phyloP scores from a whole-genome alignment of 2,888 invertebrate species.

The Andrena bicolor region DNA sequence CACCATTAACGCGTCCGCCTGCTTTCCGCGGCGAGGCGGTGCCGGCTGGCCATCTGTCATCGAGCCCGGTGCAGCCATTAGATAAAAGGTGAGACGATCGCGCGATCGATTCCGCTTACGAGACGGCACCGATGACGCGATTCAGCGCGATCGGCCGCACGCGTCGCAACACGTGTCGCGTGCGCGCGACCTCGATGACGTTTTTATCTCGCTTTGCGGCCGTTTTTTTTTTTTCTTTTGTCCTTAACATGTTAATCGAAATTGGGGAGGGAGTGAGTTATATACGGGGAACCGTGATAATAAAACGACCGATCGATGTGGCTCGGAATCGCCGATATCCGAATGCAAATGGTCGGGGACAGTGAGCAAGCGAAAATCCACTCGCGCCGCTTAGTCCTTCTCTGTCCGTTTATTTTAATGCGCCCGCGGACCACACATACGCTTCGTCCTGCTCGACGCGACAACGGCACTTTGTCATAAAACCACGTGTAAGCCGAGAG shows the following conservation, averaged over 20 bases:
- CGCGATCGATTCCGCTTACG: conserved; percentile 42
- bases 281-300: neutral
- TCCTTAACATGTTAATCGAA: conserved; percentile 24
- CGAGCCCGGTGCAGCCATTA: conserved; percentile 55
- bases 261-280: neutral
- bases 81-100: conserved; percentile 64
- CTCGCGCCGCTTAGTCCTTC: conserved; percentile 21
- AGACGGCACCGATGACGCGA: conserved; percentile 47
- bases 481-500: conserved; percentile 65
- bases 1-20: conserved; percentile 46
- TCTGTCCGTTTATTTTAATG: conserved; percentile 57
- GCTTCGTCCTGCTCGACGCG: conserved; percentile 69
- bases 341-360: neutral
- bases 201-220: neutral
- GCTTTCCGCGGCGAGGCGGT: conserved; percentile 32
- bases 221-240: conserved; percentile 7
- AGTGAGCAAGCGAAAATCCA: conserved; percentile 14
- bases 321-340: conserved; percentile 6
- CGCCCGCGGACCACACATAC: conserved; percentile 54
- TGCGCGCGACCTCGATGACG: conserved; percentile 15
- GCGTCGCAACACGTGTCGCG: conserved; percentile 7
- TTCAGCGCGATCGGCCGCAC: neutral
- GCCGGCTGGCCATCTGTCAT: conserved; percentile 57
- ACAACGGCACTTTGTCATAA: conserved; percentile 78
- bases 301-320: conserved; percentile 6